Base-by-base conservation (phyloP, 2,888 invertebrate genomes). In the Lottia scabra region DNA sequence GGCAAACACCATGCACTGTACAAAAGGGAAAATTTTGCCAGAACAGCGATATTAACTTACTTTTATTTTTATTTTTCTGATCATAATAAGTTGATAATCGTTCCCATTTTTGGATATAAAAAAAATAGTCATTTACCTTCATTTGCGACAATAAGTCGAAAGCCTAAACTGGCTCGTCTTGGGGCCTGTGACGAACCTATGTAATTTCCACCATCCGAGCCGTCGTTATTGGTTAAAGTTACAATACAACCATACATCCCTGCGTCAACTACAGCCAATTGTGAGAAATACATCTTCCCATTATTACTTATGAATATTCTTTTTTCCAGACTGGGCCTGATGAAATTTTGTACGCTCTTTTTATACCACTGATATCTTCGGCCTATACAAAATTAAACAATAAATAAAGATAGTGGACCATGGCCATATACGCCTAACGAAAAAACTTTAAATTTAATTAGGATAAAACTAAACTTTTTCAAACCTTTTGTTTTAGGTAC, bases 281-380 rank as follows among this genome's bases (percentile, higher is more conserved):
- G 95, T 26, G 98, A 96, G 88, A 98, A 98, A 87, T 98, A 98
- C 19, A 98, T 92, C n/a, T 97, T 95, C 66, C 98, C 98, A 91
- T 98, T 97, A 84, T 94, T 92, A 0, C 98, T 98, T 0, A 97
- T 96, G 91, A 99, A 98, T 0, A 97, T 95, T 78, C 88, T 82
- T 5, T 80, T 78, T 66, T 98, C 92, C 83, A 94, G 93, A 88
- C 97, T 96, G 89, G 98, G 96, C 87, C 98, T 96, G 1, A 98
- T 96, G 81, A 97, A 95, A 89, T 96, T 96, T 83, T 96, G 96
- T 84, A 46, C 23, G 12, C 92, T 94, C 85, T 95, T 94, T 78
- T 97, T 93, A 15, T 95, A 94, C 98, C 98, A 98, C 82, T 96
- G 94, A 89, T 95, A 97, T 13, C 75, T 73, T 23, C 79, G 67